Base-by-base conservation (phyloP, 1,140 invertebrate genomes). In the Drosophila murphyi region DNA sequence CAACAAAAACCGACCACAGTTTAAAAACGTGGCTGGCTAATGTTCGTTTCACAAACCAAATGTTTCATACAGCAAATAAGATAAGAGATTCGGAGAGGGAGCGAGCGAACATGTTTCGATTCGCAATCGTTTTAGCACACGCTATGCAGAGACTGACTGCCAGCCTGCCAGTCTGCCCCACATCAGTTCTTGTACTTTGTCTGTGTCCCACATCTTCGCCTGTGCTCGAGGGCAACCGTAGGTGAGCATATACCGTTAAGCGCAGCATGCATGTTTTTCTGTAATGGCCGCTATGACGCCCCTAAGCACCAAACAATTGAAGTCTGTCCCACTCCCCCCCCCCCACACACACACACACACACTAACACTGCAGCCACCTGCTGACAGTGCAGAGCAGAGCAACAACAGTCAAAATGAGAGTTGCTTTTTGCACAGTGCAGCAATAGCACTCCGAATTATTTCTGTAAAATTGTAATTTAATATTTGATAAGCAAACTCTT, bases 151-250 rank as follows among this genome's bases (percentile, higher is more conserved):
- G 20, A n/a, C 34, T 47, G 10, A 10, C 54, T 28, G 63, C 37
- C 41, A 48, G 54, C 35, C 34, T 47, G 10, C 20, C 54, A n/a
- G 63, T 32, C 41, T 52, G 54, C 35, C 55, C 51, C 57, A 62
- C 65, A 61, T 61, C 64, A 47, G 56, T 69, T 61, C 70, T 68
- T 60, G 5, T 48, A 60, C 48, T 72, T 54, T 73, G 56, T 61
- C 34, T 73, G 64, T 75, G 72, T 52, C 67, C 72, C 72, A 75
- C 72, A 75, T 75, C 72, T 74, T 72, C 63, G 31, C 7, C 60
- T 48, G 56, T 37, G 54, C 55, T 61, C 61, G 56, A 54, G 50
- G 52, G 55, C 65, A 54, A 47, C 41, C 41, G 34, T 29, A 28
- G 63, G 6, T 32, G 34, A 8, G 37, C 28, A 45, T 67, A 35